Evolutionary conservation across 2,797 vertebrate species (phyloP), one percentile per base, ranked within the genome.

Genomic region (Microctenopoma steveboyesi): DNA sequence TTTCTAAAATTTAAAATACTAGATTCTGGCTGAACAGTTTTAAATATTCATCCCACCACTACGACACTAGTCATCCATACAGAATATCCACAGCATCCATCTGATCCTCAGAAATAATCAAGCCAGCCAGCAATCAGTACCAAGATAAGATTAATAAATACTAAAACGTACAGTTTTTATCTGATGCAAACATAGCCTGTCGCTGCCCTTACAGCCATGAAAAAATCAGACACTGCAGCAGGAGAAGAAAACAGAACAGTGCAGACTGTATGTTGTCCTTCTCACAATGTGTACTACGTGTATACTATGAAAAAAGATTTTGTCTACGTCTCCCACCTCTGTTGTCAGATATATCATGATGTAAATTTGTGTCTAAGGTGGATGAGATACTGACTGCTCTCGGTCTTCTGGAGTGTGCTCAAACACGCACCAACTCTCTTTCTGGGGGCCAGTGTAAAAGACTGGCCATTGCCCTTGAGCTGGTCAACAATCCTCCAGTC

Each of bases 401-500:
- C 79, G 97, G 98, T 67, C 95, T 99, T 65, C 93, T 95, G 91
- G 96, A 98, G 69, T 98, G 96, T 77, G 95, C 95, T 15, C 95
- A 96, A 78, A 99, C 96, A 16, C 96, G 97, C 79, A 99, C 98
- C 70, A 92, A 90, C 76, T 93, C 89, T 8, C 94, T 99, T 61
- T 99, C 98, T 0, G 96, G 97, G 0, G 98, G 98, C 1, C 98
- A 99, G 85, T 95, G 97, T 87, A 98, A 99, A 88, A 94, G 98
- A 39, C 93, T 99, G 80, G 97, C 98, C 76, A 99, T 99, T 1
- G 98, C 97, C 45, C 91, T 96, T 72, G 98, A 99, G 88, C 94
- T 99, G 84, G 98, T 99, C 91, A 99, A 99, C 92, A 99, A 99
- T 76, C 98, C 98, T 0, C 98, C 98, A 0, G 97, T 99, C 92